Evolutionary conservation across 2,797 vertebrate species (phyloP), one percentile per base, ranked within the genome.

Genomic region (Stomatorhinus walkeri): DNA sequence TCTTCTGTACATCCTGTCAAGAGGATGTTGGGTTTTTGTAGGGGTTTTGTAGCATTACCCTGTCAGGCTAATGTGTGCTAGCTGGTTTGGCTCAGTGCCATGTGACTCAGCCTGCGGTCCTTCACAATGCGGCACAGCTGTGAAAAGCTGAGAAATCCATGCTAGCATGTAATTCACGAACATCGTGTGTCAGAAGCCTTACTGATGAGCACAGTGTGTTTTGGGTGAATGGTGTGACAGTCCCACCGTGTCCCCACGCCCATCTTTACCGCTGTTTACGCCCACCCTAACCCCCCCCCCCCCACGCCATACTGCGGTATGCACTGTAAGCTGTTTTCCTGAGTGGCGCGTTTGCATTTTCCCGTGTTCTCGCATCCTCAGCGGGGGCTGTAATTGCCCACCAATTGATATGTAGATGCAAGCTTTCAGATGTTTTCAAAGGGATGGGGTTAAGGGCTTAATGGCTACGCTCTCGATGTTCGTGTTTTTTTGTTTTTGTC

Each of bases 331-430:
- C 83, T 51, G 85, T 51, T 84, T 87, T 81, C 46, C n/a, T 89
- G 72, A 90, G 90, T 43, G 22, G 48, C 52, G 88, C 72, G 88
- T 49, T 85, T 88, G 40, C 89, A 88, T 83, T 72, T 89, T 88
- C 88, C 61, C 19, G 40, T 61, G 10, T 46, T 84, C 79, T 88
- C 90, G 85, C 16, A 89, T 87, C 87, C 90, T 89, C 56, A 3
- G 51, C 40, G 2, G 85, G 87, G 87, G 88, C 88, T 89, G 90
- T 92, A 91, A 89, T 88, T 90, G 88, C 28, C 14, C 46, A 56
- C 68, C 43, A 88, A 91, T 92, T 91, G 90, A 91, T 90, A 92
- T 91, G 93, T 87, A 92, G 92, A 93, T 92, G 81, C 7, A 52
- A 22, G 36, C 83, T 89, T 90, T 92, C 91, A 91, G 91, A 88